These are phyloP conservation scores for Lepetodrilus schrolli DNA, from an alignment of 2,888 invertebrate genomes.

Conservation along the genomic window DNA sequence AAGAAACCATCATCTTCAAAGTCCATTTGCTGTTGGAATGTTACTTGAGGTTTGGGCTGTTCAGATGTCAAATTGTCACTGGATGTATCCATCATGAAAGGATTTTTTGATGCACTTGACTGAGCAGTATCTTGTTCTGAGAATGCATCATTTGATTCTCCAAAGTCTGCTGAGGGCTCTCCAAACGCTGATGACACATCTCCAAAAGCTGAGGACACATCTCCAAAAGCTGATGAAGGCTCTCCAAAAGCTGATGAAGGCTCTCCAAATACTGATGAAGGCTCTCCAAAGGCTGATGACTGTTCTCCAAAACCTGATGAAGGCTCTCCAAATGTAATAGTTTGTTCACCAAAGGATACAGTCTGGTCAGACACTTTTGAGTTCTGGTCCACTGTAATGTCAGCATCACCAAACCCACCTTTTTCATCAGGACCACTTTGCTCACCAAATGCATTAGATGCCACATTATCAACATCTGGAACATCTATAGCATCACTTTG, in stretches of 20 bases:
- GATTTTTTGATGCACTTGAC: not conserved
- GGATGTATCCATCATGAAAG: too few species aligned
- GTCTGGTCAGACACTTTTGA: too few species aligned
- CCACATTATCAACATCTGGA: not conserved
- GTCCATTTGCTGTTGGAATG: not conserved
- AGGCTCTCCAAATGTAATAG: conserved; percentile 1
- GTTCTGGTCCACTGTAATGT: not conserved
- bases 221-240: not conserved
- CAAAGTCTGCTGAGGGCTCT: not conserved
- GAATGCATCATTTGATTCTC: not conserved
- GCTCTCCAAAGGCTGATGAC: not conserved
- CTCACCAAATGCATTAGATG: not conserved
- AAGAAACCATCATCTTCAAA: conserved; percentile 30
- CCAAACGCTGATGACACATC: not conserved
- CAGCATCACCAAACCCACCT: not conserved
- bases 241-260: conserved; percentile 1
- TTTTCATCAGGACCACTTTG: not conserved
- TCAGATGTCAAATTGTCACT: too few species aligned
- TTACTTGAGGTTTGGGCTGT: not conserved
- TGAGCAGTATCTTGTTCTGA: not conserved
- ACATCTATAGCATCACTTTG: not conserved
- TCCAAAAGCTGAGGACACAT: not conserved
- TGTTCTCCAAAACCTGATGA: not conserved
- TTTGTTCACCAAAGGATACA: conserved; percentile 8
- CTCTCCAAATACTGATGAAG: not conserved